Evolutionary conservation across 2,113 vertebrate species (phyloP), one percentile per base, ranked within the genome.

Genomic region (Saguinus imperator): DNA sequence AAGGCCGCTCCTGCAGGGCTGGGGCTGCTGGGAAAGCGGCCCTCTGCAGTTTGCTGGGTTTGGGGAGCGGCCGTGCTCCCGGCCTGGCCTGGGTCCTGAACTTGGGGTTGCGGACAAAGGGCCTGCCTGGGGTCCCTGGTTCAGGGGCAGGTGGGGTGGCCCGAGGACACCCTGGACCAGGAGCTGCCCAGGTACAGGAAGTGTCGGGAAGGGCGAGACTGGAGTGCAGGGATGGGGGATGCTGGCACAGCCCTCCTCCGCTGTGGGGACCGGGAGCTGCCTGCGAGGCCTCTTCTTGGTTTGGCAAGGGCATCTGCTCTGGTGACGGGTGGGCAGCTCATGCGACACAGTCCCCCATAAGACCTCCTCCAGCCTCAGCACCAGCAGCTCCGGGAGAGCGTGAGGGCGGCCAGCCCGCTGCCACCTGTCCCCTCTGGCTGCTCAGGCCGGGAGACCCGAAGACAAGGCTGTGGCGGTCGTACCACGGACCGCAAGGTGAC

Each of bases 401-500:
- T 25, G 48, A 35, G 29, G 25, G n/a, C 13, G 0, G 50, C 25
- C 2, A 18, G 57, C 64, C 80, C 21, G 23, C n/a, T 27, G 61
- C 61, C 8, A 3, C 29, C 13, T 58, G 16, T 29, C 16, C 43
- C 35, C 4, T n/a, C 37, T 16, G 0, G 9, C 8, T 0, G 29
- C n/a, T 52, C 21, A 58, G 61, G n/a, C 8, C 16, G 29, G 0
- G 0, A 1, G 5, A 58, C 40, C 50, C 6, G 18, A 2, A 64
- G 35, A 52, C n/a, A 27, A 64, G 5, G n/a, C 18, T 0, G 0
- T 1, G 45, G 13, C 27, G 21, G 10, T 6, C 11, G 2, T 6
- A 1, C 1, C 3, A 4, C 0, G 9, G 66, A 48, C 0, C 0
- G 32, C 48, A 1, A 0, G 18, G 16, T 27, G 75, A n/a, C 18